phyloP scores from a whole-genome alignment of 2,888 invertebrate species.

The Ormyrus labotus region DNA sequence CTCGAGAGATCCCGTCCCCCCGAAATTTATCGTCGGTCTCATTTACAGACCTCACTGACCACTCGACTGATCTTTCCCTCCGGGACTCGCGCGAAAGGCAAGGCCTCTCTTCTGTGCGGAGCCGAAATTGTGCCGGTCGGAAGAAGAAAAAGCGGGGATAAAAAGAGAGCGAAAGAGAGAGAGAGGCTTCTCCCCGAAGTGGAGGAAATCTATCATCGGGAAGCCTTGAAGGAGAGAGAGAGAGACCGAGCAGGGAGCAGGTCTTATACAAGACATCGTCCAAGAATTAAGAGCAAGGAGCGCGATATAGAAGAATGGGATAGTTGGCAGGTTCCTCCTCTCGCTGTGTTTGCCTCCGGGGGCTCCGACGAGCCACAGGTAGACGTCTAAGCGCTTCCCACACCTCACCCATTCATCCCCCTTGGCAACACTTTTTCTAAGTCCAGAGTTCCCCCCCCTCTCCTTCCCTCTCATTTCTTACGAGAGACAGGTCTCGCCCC shows the following conservation, averaged over 20 bases:
- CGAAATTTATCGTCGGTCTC: conserved; percentile 25
- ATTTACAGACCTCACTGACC: conserved; percentile 9
- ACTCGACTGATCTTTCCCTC: conserved; percentile 26
- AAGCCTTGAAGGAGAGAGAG: conserved; percentile 14
- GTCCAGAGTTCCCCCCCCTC: conserved; percentile 30
- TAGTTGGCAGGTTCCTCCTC: conserved; percentile 30
- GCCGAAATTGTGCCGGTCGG: conserved; percentile 1
- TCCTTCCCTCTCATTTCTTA: conserved; percentile 37
- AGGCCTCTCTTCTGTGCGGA: neutral
- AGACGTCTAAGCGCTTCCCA: conserved; percentile 58
- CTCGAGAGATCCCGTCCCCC: conserved; percentile 8
- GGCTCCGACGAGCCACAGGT: conserved; percentile 37
- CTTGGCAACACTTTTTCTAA: conserved; percentile 51
- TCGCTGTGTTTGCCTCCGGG: conserved; percentile 34
- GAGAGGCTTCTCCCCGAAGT: conserved; percentile 32
- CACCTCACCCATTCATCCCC: conserved; percentile 56
- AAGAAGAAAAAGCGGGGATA: conserved; percentile 3
- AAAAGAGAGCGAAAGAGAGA: conserved; percentile 18
- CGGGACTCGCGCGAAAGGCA: conserved; percentile 16
- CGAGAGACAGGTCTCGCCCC: conserved; percentile 30
- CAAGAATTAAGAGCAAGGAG: conserved; percentile 12
- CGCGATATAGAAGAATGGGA: conserved; percentile 11
- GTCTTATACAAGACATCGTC: conserved; percentile 47
- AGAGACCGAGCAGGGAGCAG: conserved; percentile 21
- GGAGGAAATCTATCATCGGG: conserved; percentile 46